Conservation (phyloP, 2,888 invertebrate genomes). For the Meteorus colon region DNA sequence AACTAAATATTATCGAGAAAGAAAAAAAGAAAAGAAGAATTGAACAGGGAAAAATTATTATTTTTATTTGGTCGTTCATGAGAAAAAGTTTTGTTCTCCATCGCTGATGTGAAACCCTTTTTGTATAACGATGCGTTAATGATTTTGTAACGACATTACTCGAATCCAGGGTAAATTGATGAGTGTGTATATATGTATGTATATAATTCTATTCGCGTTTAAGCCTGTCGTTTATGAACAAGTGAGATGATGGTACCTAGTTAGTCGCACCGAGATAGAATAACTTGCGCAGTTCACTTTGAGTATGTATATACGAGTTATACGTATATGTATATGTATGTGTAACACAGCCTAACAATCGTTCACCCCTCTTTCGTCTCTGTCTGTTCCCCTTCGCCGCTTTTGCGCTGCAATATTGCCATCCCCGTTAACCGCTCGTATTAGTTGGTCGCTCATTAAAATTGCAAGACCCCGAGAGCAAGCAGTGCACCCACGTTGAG, state of each 20-base stretch:
- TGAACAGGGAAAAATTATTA: background rate
- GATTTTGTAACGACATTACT: conserved; percentile 44
- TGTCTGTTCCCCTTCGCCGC: background rate
- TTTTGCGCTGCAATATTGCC: background rate
- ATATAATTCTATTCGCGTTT: conserved; percentile 22
- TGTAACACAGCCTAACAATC: conserved; percentile 11
- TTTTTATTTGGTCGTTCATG: background rate
- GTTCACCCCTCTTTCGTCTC: background rate
- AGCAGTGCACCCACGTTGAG: conserved; percentile 17
- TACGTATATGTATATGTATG: background rate
- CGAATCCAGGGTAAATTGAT: conserved; percentile 18
- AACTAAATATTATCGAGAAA: background rate
- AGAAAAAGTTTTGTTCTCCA: background rate
- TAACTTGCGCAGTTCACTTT: conserved; percentile 20
- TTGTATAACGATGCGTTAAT: conserved; percentile 36
- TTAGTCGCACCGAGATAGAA: conserved; percentile 31
- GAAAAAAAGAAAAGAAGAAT: background rate
- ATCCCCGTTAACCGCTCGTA: conserved; percentile 33
- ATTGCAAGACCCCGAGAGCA: conserved; percentile 54
- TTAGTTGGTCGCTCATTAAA: conserved; percentile 63
- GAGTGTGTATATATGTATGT: background rate
- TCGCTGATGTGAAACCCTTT: conserved; percentile 4
- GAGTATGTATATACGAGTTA: conserved; percentile 9
- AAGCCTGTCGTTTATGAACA: conserved; percentile 32
- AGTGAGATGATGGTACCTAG: conserved; percentile 22